Evolutionary conservation across 2,888 invertebrate species (phyloP).

Genomic region (Andrena trimmerana): DNA sequence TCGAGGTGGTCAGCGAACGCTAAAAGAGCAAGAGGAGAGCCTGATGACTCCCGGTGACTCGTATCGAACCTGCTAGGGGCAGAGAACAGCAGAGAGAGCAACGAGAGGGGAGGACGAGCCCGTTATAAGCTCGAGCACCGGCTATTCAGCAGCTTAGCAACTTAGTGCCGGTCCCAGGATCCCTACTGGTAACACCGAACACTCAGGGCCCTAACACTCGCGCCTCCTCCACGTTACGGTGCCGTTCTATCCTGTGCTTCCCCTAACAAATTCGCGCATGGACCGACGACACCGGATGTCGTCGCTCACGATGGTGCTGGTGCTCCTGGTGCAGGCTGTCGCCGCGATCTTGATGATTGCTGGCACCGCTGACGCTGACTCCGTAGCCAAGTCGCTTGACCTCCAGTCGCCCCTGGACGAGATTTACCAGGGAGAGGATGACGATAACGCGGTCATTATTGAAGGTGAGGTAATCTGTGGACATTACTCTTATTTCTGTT

Average conservation of each 20-base stretch:
- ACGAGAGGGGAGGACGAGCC: conserved; percentile 87
- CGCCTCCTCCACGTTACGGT: conserved; percentile 27
- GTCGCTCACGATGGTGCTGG: conserved; percentile 54
- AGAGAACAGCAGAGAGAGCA: conserved; percentile 81
- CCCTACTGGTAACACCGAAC: conserved; percentile 51
- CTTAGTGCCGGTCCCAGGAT: conserved; percentile 83
- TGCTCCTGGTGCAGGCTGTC: conserved; percentile 41
- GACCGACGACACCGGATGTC: conserved; percentile 25
- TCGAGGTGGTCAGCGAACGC: conserved; percentile 19
- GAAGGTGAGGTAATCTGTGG: conserved; percentile 65
- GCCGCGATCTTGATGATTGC: conserved; percentile 22
- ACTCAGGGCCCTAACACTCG: conserved; percentile 47
- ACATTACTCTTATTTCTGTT: not conserved
- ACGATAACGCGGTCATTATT: conserved; percentile 71
- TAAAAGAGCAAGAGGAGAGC: conserved; percentile 64
- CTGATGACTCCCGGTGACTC: conserved; percentile 47
- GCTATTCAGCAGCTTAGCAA: conserved; percentile 87
- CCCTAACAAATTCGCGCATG: conserved; percentile 23
- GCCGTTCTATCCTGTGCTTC: conserved; percentile 5
- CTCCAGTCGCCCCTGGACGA: conserved; percentile 29
- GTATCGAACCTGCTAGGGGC: conserved; percentile 72
- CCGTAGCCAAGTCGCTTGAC: conserved; percentile 23
- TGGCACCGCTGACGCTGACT: conserved; percentile 2
- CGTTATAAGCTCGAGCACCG: conserved; percentile 86
- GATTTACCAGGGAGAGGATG: conserved; percentile 38